These are phyloP conservation scores for Myotis lucifugus DNA, from an alignment of 2,113 vertebrate species.

Conservation along the genomic window DNA sequence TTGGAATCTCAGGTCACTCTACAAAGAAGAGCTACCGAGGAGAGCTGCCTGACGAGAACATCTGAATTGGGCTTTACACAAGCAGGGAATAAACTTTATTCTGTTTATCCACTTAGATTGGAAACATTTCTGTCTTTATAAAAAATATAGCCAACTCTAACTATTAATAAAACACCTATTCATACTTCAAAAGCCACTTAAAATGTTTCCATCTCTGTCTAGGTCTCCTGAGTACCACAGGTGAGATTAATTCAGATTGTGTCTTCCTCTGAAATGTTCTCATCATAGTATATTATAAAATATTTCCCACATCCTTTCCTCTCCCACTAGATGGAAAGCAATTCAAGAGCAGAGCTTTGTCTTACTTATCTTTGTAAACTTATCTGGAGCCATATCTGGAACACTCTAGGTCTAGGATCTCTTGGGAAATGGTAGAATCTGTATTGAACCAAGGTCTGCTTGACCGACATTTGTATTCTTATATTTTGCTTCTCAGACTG, in stretches of 20 bases:
- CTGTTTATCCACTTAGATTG: not conserved
- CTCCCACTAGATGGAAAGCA: not conserved
- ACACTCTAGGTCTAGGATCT: not conserved
- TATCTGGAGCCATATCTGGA: not conserved
- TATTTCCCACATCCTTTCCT: not conserved
- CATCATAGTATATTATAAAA: not conserved
- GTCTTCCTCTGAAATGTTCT: not conserved
- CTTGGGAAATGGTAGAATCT: not conserved
- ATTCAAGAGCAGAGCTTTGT: not conserved
- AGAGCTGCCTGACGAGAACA: not conserved
- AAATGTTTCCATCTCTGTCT: not conserved
- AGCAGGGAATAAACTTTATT: not conserved
- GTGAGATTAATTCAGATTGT: not conserved
- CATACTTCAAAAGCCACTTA: not conserved
- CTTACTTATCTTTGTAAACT: not conserved
- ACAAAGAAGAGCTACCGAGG: not conserved
- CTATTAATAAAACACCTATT: not conserved
- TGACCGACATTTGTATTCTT: not conserved
- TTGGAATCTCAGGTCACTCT: not conserved
- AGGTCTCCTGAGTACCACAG: not conserved
- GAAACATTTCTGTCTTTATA: not conserved
- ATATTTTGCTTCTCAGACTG: not conserved
- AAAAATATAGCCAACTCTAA: not conserved
- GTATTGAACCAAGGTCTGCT: not conserved
- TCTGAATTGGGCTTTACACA: not conserved